Conservation (phyloP, 2,888 invertebrate genomes). For the Drosophila hamatofila region DNA sequence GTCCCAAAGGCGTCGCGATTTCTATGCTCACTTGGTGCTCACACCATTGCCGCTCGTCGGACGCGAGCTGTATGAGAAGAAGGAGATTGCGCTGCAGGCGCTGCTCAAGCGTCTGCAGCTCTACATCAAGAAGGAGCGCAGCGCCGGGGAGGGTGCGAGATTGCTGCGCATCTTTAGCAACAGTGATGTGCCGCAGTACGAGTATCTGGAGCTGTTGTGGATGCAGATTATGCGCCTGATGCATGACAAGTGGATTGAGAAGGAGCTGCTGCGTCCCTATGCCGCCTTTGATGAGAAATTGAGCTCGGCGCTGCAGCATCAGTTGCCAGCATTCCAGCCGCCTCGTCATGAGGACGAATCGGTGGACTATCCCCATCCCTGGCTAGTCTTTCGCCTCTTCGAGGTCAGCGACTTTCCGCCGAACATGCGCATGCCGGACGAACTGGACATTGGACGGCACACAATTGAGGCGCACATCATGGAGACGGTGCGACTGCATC, state of each 20-base stretch:
- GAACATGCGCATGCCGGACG: conserved; percentile 96
- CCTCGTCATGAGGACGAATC: conserved; percentile 86
- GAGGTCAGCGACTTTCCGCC: conserved; percentile 97
- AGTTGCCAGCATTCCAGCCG: conserved; percentile 88
- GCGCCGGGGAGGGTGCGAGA: conserved; percentile 92
- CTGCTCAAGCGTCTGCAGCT: conserved; percentile 94
- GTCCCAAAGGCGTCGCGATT: conserved; percentile 93
- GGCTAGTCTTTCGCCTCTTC: conserved; percentile 97
- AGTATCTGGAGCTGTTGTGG: conserved; percentile 98
- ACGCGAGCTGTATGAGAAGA: conserved; percentile 97
- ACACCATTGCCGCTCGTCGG: conserved; percentile 98
- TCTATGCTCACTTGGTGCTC: conserved; percentile 95
- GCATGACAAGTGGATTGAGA: conserved; percentile 97
- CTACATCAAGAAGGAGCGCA: conserved; percentile 95
- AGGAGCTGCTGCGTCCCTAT: conserved; percentile 97
- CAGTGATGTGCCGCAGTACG: conserved; percentile 94
- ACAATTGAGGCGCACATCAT: conserved; percentile 98
- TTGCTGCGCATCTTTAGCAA: conserved; percentile 95
- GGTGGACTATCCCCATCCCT: conserved; percentile 95
- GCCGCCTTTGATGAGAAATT: conserved; percentile 96
- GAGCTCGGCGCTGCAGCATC: conserved; percentile 97
- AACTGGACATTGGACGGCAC: conserved; percentile 98
- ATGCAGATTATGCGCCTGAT: conserved; percentile 95
- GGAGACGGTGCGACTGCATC: conserved; percentile 94
- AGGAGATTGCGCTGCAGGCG: conserved; percentile 95